Percentiles rank a stretch among this genome's conserved stretches.
phyloP scores from a whole-genome alignment of 1,140 invertebrate genomes.

The Zaprionus ghesquierei region DNA sequence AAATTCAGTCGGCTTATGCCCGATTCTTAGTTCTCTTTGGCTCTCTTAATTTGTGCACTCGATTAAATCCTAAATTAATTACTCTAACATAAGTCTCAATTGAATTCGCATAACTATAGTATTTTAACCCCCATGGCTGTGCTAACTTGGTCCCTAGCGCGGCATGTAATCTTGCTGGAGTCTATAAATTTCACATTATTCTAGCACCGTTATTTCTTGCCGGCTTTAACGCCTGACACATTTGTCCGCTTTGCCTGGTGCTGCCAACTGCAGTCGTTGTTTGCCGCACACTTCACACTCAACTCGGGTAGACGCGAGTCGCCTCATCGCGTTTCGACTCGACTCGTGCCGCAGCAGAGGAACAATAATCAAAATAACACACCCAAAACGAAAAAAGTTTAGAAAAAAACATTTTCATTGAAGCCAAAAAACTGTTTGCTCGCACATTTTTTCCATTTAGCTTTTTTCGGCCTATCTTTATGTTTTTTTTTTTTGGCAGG shows the following conservation, averaged over 20 bases:
- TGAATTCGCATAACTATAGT: neutral
- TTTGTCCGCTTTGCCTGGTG: conserved; percentile 33
- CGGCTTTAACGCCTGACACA: conserved; percentile 32
- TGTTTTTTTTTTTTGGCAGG: neutral
- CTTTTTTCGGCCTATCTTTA: neutral
- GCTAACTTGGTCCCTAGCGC: neutral
- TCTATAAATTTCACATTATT: conserved; percentile 39
- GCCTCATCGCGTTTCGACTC: neutral
- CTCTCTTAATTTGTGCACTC: neutral
- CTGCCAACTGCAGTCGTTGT: neutral
- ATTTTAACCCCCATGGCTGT: neutral
- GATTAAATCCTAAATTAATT: neutral
- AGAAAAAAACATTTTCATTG: conserved; percentile 32
- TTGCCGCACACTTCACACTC: neutral
- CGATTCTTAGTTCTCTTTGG: neutral
- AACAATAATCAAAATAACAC: conserved; percentile 43
- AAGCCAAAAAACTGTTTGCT: conserved; percentile 32
- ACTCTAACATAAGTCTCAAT: neutral
- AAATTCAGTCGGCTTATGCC: neutral
- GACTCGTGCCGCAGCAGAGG: neutral
- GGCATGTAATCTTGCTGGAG: conserved; percentile 6
- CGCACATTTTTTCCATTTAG: neutral
- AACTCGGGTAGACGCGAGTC: neutral
- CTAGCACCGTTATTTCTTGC: conserved; percentile 22
- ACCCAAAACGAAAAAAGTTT: conserved; percentile 28